Base-by-base conservation (phyloP, 1,140 invertebrate genomes). In the Pinna nobilis region DNA sequence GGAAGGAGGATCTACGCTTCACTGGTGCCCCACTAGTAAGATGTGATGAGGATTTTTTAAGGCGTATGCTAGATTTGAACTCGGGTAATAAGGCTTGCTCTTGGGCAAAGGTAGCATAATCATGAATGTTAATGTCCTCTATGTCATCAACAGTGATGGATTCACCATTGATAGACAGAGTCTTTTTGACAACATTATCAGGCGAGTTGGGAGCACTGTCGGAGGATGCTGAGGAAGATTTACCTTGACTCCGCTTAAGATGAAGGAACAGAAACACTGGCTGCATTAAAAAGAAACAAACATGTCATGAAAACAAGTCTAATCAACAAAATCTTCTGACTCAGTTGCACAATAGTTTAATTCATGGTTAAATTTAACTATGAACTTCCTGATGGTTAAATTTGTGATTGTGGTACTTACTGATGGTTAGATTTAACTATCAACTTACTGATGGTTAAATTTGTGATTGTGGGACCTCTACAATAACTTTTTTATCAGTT, bases 161-260 rank as follows among this genome's bases (percentile, higher is more conserved):
- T 69, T 89, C 86, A 25, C 88, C 88, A 74, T 89, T 89, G 30
- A 89, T 87, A 32, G 87, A 89, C 20, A 89, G 74, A 50, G 81
- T 82, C 35, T 85, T 79, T 53, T 57, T 50, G 5, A 86, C 69
- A n/a, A n/a, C n/a, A n/a, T n/a, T n/a, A 25, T 65, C 55, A 55
- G 6, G 86, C 69, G 20, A 65, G 44, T 23, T 39, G 47, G 50
- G 25, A 69, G 37, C 51, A 30, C 30, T 15, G 61, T 25, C 23
- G 70, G 20, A 47, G 39, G 44, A 51, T 55, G 23, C 9, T 50
- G 33, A 32, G 39, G n/a, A 1, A 66, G 50, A 23, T 55, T 86
- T 86, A 87, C 84, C 86, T 87, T 85, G 81, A 59, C 86, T 84
- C 77, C 81, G 83, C 61, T 84, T 85, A 61, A 87, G 74, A 57